Evolutionary conservation across 2,888 invertebrate species (phyloP), one percentile per base, ranked within the genome.

Genomic region (Beris chalybata): DNA sequence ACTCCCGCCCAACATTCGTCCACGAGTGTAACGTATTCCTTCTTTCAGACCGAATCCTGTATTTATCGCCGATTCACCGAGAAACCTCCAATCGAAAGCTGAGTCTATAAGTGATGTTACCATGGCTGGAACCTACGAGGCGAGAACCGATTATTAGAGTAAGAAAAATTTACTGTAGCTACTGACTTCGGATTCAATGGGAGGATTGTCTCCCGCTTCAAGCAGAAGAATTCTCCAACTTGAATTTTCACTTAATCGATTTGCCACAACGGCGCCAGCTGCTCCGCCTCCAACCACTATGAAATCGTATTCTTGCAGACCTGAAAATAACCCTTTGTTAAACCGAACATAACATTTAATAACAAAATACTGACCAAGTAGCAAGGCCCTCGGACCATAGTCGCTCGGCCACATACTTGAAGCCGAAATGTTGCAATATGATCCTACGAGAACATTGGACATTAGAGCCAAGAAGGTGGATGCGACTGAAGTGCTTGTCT

Each of bases 221-320:
- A 84, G 71, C 3, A 84, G 74, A 13, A 84, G 74, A 0, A 83
- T 78, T 3, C 74, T 77, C 78, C 80, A 82, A 5, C 78, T 66
- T 7, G 78, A 74, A 72, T 78, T 79, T 71, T 83, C 83, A 43
- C 80, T 79, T 2, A 84, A 73, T 2, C 85, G 77, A 65, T 78
- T 81, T n/a, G 84, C 84, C 1, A 85, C 70, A 4, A 83, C 83
- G 0, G 79, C 78, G 85, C 92, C 92, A 77, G 93, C 93, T 0
- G 94, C 94, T 11, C 95, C 94, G 0, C 89, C 90, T 1, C 95
- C 95, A 32, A 95, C 86, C 64, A 93, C 83, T 72, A 94, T 91
- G 75, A 94, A 94, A 79, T 94, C 92, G 74, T 93, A 93, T 47
- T 87, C 84, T 13, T 77, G 73, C 30, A 74, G 69, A 4, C 73